Conservation (phyloP, 2,888 invertebrate genomes). For the Hoplodrina ambigua region DNA sequence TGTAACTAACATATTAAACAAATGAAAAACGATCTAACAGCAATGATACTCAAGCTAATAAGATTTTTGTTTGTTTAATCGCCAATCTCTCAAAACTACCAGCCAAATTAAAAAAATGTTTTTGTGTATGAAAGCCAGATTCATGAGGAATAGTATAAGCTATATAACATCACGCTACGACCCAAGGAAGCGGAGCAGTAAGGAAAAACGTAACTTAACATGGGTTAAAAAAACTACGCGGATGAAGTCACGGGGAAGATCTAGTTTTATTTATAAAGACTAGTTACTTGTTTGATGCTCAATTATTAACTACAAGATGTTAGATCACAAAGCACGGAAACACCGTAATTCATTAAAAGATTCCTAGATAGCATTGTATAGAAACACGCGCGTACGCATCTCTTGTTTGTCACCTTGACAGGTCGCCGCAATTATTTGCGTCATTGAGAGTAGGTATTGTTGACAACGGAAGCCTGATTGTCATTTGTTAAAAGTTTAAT, state of each 20-base stretch:
- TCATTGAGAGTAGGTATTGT: slow-evolving; percentile 25
- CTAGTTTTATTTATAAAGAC: no score
- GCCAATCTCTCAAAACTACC: no score
- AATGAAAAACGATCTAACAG: slow-evolving; percentile 8
- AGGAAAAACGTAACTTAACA: no score
- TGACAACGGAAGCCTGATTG: slow-evolving; percentile 8
- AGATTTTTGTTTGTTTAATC: no score
- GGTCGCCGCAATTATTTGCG: slow-evolving; percentile 43
- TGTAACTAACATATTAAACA: not conserved
- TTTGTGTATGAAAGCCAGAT: no score
- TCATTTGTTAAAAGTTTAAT: slow-evolving; percentile 8
- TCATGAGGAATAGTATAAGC: no score
- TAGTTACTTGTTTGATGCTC: not conserved
- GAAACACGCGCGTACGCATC: slow-evolving; percentile 33
- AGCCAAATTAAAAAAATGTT: no score
- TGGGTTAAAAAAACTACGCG: no score
- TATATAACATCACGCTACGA: no score
- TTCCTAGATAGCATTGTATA: slow-evolving; percentile 58
- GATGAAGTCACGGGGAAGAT: no score
- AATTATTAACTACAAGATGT: slow-evolving; percentile 12
- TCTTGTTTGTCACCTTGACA: slow-evolving; percentile 58
- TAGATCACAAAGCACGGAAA: slow-evolving; percentile 45
- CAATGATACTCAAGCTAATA: slow-evolving; percentile 10
- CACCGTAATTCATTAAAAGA: slow-evolving; percentile 46
- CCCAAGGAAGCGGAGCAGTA: no score